These are phyloP conservation scores for Smittia aterrima DNA, from an alignment of 2,888 invertebrate species.

Conservation along the genomic window DNA sequence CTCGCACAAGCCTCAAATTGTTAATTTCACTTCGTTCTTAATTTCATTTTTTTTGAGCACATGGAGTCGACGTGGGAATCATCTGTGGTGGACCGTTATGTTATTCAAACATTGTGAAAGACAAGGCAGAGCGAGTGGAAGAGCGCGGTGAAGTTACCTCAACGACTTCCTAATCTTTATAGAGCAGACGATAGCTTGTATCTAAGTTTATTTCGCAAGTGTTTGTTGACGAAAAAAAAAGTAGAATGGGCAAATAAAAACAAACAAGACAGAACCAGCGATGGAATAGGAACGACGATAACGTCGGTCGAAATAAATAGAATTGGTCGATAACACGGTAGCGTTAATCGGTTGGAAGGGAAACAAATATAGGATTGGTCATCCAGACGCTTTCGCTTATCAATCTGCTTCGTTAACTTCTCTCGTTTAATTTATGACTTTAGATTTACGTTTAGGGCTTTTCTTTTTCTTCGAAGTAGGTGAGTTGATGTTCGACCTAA, in stretches of 20 bases:
- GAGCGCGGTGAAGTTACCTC: too few species aligned
- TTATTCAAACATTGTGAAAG: too few species aligned
- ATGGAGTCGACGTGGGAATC: neutral
- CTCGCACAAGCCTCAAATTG: too few species aligned
- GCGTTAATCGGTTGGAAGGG: neutral
- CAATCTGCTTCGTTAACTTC: neutral
- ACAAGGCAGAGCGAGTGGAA: too few species aligned
- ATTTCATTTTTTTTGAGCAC: too few species aligned
- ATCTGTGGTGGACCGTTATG: neutral
- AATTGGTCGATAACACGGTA: neutral
- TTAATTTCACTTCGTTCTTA: too few species aligned
- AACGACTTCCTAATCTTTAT: too few species aligned
- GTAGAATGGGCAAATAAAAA: neutral
- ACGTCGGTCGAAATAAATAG: neutral
- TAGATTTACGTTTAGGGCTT: too few species aligned
- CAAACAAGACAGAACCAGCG: neutral
- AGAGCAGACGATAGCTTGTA: too few species aligned
- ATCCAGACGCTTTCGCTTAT: neutral
- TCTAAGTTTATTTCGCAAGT: neutral
- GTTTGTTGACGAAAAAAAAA: neutral
- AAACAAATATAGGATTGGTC: neutral
- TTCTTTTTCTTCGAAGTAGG: too few species aligned
- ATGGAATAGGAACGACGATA: neutral
- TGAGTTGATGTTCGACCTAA: too few species aligned
- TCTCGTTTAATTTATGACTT: neutral